Percentiles rank a stretch among this genome's conserved stretches.
Evolutionary conservation across 1,140 invertebrate genomes (phyloP).

Genomic region (Hylaeus volcanicus): DNA sequence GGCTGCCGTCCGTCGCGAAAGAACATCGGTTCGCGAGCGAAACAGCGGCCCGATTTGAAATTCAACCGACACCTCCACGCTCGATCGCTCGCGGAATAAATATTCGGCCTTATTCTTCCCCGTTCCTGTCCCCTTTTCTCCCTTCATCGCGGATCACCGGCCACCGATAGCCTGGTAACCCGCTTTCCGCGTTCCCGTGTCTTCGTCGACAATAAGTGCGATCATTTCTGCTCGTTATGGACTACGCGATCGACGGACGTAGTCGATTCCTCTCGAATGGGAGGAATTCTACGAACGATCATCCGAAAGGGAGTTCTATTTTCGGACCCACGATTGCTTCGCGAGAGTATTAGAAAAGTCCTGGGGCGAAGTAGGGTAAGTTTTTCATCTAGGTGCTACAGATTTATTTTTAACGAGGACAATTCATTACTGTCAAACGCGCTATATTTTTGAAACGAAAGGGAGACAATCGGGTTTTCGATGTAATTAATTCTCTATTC

Average conservation of each 20-base stretch:
- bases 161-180: slow-evolving; percentile 56
- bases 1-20: not conserved
- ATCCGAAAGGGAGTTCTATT: not conserved
- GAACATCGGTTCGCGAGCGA: slow-evolving; percentile 24
- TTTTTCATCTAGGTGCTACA: no score
- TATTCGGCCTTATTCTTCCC: slow-evolving; percentile 37
- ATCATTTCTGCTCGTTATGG: slow-evolving; percentile 14
- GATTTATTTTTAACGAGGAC: no score
- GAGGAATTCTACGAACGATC: not conserved
- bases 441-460: no score
- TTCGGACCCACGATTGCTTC: no score
- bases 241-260: not conserved
- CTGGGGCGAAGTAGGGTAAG: no score
- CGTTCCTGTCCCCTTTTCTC: slow-evolving; percentile 23
- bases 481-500: no score
- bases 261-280: not conserved
- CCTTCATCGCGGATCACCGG: slow-evolving; percentile 26
- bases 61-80: slow-evolving; percentile 53
- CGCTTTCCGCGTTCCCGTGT: slow-evolving; percentile 37
- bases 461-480: no score
- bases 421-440: no score
- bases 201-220: not conserved
- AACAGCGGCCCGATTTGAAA: slow-evolving; percentile 50
- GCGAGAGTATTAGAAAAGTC: no score
- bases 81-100: slow-evolving; percentile 60